Percentiles rank a stretch among this genome's conserved stretches.
Evolutionary conservation across 2,113 vertebrate species (phyloP).

Genomic region (Rhinolophus sinicus): DNA sequence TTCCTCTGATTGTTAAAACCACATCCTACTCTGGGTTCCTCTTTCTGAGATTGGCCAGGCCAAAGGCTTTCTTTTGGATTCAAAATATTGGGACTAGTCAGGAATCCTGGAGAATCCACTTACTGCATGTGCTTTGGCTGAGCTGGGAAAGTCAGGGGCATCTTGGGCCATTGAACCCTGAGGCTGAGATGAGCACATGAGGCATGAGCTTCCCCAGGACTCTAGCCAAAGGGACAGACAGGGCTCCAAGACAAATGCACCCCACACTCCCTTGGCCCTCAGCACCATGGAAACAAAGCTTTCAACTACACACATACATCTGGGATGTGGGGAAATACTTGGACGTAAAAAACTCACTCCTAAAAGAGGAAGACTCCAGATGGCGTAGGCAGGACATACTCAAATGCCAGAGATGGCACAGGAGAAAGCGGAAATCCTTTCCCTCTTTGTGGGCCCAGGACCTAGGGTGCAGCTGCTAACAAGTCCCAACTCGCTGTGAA

Average conservation of each 20-base stretch:
- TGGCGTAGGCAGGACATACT: neutral
- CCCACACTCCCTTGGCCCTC: neutral
- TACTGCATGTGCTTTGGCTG: too few species aligned
- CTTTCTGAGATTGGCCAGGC: slow-evolving; percentile 52
- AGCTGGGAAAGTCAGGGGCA: neutral
- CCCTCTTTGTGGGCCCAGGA: neutral
- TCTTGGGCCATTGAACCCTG: neutral
- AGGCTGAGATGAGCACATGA: neutral
- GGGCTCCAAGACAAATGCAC: neutral
- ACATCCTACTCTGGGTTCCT: slow-evolving; percentile 61
- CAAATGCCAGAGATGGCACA: neutral
- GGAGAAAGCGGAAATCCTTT: neutral
- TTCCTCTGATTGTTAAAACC: slow-evolving; percentile 50
- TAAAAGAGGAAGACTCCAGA: neutral
- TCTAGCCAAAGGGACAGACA: neutral
- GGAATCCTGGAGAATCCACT: neutral
- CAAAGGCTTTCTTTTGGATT: neutral
- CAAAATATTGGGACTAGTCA: neutral
- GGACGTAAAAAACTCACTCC: neutral
- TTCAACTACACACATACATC: rapidly evolving
- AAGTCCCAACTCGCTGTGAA: neutral
- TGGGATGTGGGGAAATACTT: neutral
- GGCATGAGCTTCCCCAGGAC: neutral
- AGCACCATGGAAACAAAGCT: neutral
- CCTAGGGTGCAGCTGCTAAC: neutral